phyloP scores from a whole-genome alignment of 2,888 invertebrate species.

The Zygothrica quintamaculata region DNA sequence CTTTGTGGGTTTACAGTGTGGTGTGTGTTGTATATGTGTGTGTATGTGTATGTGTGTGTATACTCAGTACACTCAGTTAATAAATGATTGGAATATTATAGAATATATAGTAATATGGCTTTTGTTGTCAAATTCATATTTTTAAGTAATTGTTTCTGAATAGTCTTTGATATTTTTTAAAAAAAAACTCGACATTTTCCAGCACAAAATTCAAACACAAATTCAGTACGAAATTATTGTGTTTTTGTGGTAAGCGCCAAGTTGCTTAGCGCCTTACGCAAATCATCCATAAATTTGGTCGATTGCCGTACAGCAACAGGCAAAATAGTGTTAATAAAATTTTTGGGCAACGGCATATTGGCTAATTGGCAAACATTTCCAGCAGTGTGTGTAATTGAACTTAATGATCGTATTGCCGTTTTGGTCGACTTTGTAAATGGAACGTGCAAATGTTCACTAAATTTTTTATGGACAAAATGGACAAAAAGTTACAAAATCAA shows the following conservation, averaged over 20 bases:
- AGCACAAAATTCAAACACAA: slow-evolving; percentile 68
- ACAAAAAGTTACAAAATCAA: slow-evolving; percentile 46
- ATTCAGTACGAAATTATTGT: slow-evolving; percentile 69
- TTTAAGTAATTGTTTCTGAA: slow-evolving; percentile 41
- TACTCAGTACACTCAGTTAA: no score
- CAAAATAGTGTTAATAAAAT: no score
- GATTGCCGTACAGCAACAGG: slow-evolving; percentile 20
- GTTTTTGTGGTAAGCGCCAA: slow-evolving; percentile 57
- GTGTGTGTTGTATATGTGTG: slow-evolving; percentile 3
- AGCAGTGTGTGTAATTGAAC: not conserved
- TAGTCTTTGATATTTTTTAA: slow-evolving; percentile 44
- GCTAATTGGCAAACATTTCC: not conserved
- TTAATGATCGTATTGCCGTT: not conserved
- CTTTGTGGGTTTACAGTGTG: slow-evolving; percentile 18
- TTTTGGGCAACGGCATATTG: no score
- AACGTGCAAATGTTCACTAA: slow-evolving; percentile 49
- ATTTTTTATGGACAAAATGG: slow-evolving; percentile 61
- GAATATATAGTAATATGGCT: no score
- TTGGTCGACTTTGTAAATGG: slow-evolving; percentile 51
- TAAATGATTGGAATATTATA: no score
- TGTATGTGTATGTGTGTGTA: no score
- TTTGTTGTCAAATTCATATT: slow-evolving; percentile 47
- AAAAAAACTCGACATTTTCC: slow-evolving; percentile 51
- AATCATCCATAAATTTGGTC: slow-evolving; percentile 31
- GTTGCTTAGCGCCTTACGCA: slow-evolving; percentile 43